Conservation (phyloP, 2,113 vertebrate genomes). For the Paratilapia polleni region DNA sequence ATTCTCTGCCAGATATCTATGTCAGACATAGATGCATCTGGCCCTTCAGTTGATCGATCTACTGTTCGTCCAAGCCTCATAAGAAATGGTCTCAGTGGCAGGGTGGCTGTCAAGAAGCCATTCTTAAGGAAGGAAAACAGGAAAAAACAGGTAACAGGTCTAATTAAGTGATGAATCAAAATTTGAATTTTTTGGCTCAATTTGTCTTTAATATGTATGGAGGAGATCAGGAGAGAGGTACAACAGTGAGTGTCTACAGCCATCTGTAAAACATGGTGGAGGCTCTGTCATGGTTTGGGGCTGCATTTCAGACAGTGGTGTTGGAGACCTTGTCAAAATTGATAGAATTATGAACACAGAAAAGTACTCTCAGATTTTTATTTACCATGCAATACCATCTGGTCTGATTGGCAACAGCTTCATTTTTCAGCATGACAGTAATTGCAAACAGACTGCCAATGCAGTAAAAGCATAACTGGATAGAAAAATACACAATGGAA, state of each 20-base stretch:
- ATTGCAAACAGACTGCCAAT: neutral
- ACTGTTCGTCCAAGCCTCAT: neutral
- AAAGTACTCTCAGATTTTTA: neutral
- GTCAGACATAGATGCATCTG: neutral
- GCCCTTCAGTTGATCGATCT: neutral
- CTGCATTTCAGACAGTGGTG: neutral
- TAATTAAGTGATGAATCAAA: neutral
- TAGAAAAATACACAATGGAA: too few relatives aligned
- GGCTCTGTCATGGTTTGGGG: neutral
- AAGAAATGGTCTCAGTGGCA: neutral
- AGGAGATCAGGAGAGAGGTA: too few relatives aligned
- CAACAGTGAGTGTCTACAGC: neutral
- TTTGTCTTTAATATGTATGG: too few relatives aligned
- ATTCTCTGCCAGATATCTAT: neutral
- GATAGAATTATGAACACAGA: neutral
- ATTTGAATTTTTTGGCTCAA: too few relatives aligned
- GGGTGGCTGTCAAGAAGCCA: neutral
- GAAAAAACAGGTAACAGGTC: rapidly evolving
- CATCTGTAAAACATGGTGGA: neutral
- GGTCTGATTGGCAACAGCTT: neutral
- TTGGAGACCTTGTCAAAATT: neutral
- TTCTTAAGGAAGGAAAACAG: neutral
- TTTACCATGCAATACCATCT: neutral
- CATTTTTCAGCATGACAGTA: neutral
- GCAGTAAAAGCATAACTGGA: neutral